These are phyloP conservation scores for Neosalanx taihuensis DNA, from an alignment of 2,797 vertebrate species.

Conservation along the genomic window DNA sequence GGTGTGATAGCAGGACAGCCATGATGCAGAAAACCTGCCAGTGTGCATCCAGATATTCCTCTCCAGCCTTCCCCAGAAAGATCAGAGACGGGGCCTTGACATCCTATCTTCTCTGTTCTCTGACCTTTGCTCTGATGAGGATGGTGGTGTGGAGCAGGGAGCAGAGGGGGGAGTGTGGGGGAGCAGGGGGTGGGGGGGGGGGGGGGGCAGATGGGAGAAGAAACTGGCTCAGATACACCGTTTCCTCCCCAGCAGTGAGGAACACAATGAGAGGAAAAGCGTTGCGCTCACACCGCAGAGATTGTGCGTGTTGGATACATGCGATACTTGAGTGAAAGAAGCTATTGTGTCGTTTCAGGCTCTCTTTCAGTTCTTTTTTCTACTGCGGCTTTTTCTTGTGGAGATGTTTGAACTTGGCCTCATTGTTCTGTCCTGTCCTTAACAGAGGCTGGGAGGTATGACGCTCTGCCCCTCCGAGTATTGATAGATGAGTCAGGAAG, in stretches of 20 bases:
- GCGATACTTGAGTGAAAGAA: conserved; percentile 61
- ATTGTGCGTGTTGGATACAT: conserved; percentile 53
- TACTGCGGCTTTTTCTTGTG: conserved; percentile 38
- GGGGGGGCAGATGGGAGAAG: conserved; percentile 11
- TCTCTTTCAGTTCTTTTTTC: conserved; percentile 26
- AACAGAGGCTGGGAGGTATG: conserved; percentile 29
- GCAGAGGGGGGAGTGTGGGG: no score
- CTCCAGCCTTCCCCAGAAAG: conserved; percentile 12
- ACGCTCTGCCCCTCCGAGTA: conserved; percentile 32
- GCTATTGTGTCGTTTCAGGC: conserved; percentile 57
- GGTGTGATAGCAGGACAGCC: not conserved
- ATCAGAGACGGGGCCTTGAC: conserved; percentile 46
- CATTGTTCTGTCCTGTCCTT: conserved; percentile 44
- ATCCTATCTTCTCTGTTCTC: conserved; percentile 25
- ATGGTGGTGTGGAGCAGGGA: not conserved
- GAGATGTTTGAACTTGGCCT: conserved; percentile 35
- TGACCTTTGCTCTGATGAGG: conserved; percentile 35
- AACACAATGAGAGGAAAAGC: conserved; percentile 77
- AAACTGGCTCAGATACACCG: conserved; percentile 25
- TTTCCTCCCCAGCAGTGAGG: conserved; percentile 69
- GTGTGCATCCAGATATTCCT: not conserved
- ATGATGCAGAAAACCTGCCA: conserved; percentile 7
- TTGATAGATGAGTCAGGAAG: conserved; percentile 24
- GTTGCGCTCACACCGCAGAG: conserved; percentile 54
- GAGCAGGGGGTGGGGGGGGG: not conserved